Evolutionary conservation across 1,140 invertebrate species (phyloP), one percentile per base, ranked within the genome.

Genomic region (Lucilia sericata): DNA sequence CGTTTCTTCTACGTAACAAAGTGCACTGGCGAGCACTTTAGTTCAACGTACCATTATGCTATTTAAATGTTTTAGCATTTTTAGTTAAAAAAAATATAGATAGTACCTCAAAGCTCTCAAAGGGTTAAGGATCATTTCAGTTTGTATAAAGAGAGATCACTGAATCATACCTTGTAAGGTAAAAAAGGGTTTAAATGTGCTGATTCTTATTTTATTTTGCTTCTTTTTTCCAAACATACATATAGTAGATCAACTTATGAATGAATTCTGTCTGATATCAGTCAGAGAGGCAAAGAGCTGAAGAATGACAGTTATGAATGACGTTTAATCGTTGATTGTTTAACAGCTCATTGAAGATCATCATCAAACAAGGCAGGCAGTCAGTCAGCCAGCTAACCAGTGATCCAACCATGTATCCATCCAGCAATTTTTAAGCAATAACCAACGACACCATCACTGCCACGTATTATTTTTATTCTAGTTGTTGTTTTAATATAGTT

Each of bases 291-390:
- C n/a, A 21, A 25, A 19, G n/a, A 70, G 65, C 60, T 65, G n/a
- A 21, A 70, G 65, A 10, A n/a, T 49, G 76, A 80, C 76, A 80
- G 47, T 80, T 80, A 80, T 80, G 76, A 80, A 80, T 80, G 76
- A 80, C 76, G 76, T 80, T 80, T 80, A 80, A 80, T 80, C 76
- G 76, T 80, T 80, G 76, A 80, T 80, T 80, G 76, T 80, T 80
- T 80, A 80, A 51, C 76, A 80, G 76, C 42, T 80, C 76, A 80
- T 80, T 80, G 76, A 80, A 80, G 76, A 80, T 80, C 76, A 80
- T 80, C 76, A 80, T n/a, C 55, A 60, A 60, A 60, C 55, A 14
- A 60, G 14, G 12, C n/a, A n/a, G n/a, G n/a, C n/a, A 60, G 55
- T 60, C 55, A 60, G n/a, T n/a, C 14, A 60, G n/a, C 3, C 25